These are phyloP conservation scores for Dendrocincla fuliginosa DNA, from an alignment of 2,797 vertebrate genomes.

Conservation along the genomic window DNA sequence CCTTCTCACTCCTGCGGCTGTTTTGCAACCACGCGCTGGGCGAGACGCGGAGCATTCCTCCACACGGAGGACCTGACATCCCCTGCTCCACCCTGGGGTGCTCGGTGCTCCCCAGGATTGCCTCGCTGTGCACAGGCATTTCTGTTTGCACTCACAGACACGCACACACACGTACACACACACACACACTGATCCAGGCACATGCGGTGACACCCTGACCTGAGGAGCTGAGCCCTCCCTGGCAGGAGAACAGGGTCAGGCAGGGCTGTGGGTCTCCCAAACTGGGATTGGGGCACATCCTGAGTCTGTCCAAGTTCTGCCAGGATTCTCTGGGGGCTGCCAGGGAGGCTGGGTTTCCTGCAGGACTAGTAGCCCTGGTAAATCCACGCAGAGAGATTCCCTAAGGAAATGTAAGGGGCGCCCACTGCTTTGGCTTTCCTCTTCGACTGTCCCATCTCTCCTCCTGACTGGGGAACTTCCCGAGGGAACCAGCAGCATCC, in stretches of 20 bases:
- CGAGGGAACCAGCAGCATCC: neutral
- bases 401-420: neutral
- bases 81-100: neutral
- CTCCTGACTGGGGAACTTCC: neutral
- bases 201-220: fast-evolving
- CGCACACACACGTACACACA: neutral
- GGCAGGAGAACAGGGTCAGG: neutral
- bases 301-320: neutral
- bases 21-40: neutral
- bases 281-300: neutral
- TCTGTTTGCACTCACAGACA: neutral
- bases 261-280: neutral
- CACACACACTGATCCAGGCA: neutral
- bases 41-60: neutral
- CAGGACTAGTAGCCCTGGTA: neutral
- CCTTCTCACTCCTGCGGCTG: neutral
- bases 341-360: neutral
- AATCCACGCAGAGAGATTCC: neutral
- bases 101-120: neutral
- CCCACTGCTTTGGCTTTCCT: neutral
- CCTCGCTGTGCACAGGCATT: fast-evolving
- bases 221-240: neutral
- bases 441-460: neutral
- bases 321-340: neutral
- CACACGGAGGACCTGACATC: neutral